Evolutionary conservation across 2,888 invertebrate genomes (phyloP), one percentile per base, ranked within the genome.

Genomic region (Philereme vetulata): DNA sequence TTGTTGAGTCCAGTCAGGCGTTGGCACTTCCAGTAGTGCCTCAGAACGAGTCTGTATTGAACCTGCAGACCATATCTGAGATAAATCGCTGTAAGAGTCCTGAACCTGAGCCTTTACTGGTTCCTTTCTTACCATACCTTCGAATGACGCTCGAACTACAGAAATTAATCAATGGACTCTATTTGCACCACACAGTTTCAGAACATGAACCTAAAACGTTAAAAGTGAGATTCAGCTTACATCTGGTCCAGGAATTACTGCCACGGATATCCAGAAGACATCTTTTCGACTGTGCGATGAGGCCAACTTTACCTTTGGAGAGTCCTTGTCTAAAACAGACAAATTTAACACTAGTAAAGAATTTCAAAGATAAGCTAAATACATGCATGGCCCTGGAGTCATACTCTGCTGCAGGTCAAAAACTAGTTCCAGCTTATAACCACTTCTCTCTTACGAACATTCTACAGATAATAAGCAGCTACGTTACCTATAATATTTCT

Each of bases 31-130:
- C 70, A 42, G 38, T 68, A 35, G 11, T 65, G 10, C 52, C 64
- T 35, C 42, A 72, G 43, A 67, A 70, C 49, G 79, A 74, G 57
- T 60, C 66, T 5, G 68, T 72, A 9, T 66, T 71, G 1, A 60
- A 69, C 38, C 67, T 85, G 57, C 74, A 80, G 35, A 76, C 77
- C 4, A 78, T 83, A 61, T 61, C 74, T 4, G 80, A 84, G 70
- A 52, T 71, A 35, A 47, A 70, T 9, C 60, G 58, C 7, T 58
- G 53, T 57, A 72, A 76, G 49, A 64, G 45, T 57, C 35, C 52
- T 34, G 67, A 64, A 9, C 35, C 52, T 34, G 67, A 64, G 9
- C 35, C 49, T 35, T 36, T 59, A 4, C 67, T 56, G 51, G 32
- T 57, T 61, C 11, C 57, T 38, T 50, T 68, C 42, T 44, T 64